A percentile compares a stretch with the other conserved stretches of the same genome.
phyloP scores from a whole-genome alignment of 2,113 vertebrate species.

The Carassius carassius region DNA sequence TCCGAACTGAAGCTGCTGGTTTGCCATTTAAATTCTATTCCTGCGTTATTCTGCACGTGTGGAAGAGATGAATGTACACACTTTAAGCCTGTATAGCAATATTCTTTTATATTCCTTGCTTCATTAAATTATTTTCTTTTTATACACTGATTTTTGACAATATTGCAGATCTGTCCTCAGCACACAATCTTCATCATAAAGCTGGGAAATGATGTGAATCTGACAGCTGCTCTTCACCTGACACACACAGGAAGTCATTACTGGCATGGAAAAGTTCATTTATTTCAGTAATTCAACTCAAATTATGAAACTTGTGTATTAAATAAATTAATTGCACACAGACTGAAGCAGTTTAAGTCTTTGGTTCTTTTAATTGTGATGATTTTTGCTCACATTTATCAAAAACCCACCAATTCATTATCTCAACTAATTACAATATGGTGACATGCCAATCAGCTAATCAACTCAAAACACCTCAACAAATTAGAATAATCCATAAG shows the following conservation, averaged over 20 bases:
- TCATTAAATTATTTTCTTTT: background rate
- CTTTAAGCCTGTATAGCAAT: conserved; percentile 11
- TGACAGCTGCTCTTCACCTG: background rate
- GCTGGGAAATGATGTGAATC: background rate
- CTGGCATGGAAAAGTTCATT: too few species aligned
- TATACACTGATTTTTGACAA: background rate
- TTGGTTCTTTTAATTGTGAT: too few species aligned
- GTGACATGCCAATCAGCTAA: too few species aligned
- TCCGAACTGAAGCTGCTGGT: background rate
- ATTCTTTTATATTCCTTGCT: background rate
- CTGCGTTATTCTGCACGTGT: background rate
- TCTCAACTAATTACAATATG: too few species aligned
- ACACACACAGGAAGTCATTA: background rate
- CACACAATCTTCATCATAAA: background rate
- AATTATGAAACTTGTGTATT: too few species aligned
- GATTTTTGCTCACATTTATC: too few species aligned
- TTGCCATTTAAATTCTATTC: background rate
- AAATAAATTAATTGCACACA: too few species aligned
- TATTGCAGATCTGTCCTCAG: background rate
- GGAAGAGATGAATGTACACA: background rate
- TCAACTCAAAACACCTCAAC: too few species aligned
- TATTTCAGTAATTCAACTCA: too few species aligned
- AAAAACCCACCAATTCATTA: too few species aligned
- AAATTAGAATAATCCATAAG: too few species aligned
- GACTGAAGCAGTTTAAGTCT: too few species aligned